Base-by-base conservation (phyloP, 2,113 vertebrate species). In the Vidua chalybeata region DNA sequence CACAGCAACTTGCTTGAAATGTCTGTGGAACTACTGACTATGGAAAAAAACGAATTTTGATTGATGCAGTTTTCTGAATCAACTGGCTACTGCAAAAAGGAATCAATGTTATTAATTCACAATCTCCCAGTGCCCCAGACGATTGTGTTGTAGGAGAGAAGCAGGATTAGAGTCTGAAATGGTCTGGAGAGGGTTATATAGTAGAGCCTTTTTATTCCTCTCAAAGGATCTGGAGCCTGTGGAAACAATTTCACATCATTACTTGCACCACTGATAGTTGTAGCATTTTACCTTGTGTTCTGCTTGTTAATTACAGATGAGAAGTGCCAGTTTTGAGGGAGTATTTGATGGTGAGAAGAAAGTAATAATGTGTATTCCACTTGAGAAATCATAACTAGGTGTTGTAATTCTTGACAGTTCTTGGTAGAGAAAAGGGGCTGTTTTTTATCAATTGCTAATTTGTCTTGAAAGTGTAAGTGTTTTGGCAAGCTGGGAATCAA, bases 301-400 rank as follows among this genome's bases (percentile, higher is more conserved):
- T 72, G 20, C 69, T 92, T 94, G 33, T 87, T 96, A 94, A 88
- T 96, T 90, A 49, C 7, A 8, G 43, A 39, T 56, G 49, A 61
- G 26, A 89, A 94, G n/a, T 81, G 73, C 24, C 68, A 35, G 35
- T 87, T 90, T 64, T 86, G 52, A 93, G 54, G 58, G 28, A 58
- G 17, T 33, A 61, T 91, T 85, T 81, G 33, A 33, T 45, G 54
- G 15, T 49, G 64, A 85, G 27, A 56, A 84, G 54, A 87, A 84
- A 71, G n/a, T 52, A 56, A 79, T 80, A 75, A 83, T 23, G 9
- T 3, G 0, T 71, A 91, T 74, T 86, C 16, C 0, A 0, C 46
- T 63, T 96, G 80, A 88, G 49, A 96, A 94, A 66, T 88, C 39
- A 19, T 85, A 85, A 85, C 28, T 68, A 58, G 45, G 17, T 16